Conservation (phyloP, 1,140 invertebrate genomes). For the Neoseiulus cucumeris region DNA sequence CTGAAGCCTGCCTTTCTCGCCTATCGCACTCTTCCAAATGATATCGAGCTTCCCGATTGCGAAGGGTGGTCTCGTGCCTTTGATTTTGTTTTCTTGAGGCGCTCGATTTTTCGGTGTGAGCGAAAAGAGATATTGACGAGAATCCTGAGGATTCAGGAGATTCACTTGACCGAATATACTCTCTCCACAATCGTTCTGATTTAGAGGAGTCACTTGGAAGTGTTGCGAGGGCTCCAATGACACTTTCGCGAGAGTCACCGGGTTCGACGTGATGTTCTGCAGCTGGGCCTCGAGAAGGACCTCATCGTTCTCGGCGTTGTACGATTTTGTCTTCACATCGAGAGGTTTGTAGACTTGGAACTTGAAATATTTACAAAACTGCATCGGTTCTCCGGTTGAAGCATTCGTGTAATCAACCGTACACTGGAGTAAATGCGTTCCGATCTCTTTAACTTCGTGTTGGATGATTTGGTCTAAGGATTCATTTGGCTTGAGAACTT, state of each 20-base stretch:
- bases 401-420: conserved; percentile 69
- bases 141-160: conserved; percentile 41
- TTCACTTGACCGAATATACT: conserved; percentile 59
- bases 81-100: conserved; percentile 37
- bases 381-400: conserved; percentile 37
- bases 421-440: conserved; percentile 88
- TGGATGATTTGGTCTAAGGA: conserved; percentile 85
- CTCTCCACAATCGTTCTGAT: conserved; percentile 21
- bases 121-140: conserved; percentile 80
- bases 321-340: conserved; percentile 96
- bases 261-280: conserved; percentile 70
- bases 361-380: conserved; percentile 84
- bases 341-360: conserved; percentile 93
- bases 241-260: conserved; percentile 78
- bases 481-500: conserved; percentile 38
- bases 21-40: conserved; percentile 85
- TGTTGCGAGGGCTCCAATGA: conserved; percentile 68
- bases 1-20: conserved; percentile 79
- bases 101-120: conserved; percentile 54
- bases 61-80: conserved; percentile 53
- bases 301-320: conserved; percentile 89
- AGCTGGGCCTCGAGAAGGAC: conserved; percentile 91
- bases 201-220: conserved; percentile 41
- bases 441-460: conserved; percentile 94
- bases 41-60: conserved; percentile 94